Evolutionary conservation across 2,888 invertebrate genomes (phyloP).

Genomic region (Trichopoda pennipes): DNA sequence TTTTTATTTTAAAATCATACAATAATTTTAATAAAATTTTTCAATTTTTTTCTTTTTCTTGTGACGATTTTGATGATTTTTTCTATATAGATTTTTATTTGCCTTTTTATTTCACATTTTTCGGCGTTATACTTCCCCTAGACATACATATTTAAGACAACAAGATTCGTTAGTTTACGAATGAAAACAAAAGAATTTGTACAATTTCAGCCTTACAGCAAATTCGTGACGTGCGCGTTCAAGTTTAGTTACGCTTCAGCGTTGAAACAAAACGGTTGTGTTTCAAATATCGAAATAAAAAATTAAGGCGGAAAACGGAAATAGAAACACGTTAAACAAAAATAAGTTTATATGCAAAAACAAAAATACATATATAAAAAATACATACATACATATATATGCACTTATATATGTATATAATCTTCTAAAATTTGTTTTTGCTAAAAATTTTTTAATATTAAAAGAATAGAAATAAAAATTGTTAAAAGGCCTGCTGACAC

Average conservation of each 20-base stretch:
- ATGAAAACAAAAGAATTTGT: slow-evolving; percentile 10
- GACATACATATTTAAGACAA: neutral
- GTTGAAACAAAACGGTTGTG: slow-evolving; percentile 50
- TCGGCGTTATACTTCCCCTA: neutral
- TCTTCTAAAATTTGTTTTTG: slow-evolving; percentile 6
- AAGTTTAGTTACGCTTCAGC: slow-evolving; percentile 53
- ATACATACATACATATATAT: too few relatives aligned
- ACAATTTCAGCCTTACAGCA: slow-evolving; percentile 9
- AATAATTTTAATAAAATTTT: too few relatives aligned
- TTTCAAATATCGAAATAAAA: slow-evolving; percentile 8
- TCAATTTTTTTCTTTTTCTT: too few relatives aligned
- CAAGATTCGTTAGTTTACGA: slow-evolving; percentile 1
- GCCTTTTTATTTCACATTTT: too few relatives aligned
- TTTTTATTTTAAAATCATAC: too few relatives aligned
- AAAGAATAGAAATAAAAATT: slow-evolving; percentile 14
- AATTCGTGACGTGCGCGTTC: slow-evolving; percentile 31
- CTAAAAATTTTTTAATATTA: slow-evolving; percentile 1
- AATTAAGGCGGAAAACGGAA: slow-evolving; percentile 48
- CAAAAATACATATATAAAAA: too few relatives aligned
- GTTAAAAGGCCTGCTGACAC: neutral
- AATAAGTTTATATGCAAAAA: too few relatives aligned
- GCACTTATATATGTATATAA: slow-evolving; percentile 19
- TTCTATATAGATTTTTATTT: too few relatives aligned
- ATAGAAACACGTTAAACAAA: neutral
- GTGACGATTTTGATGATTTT: too few relatives aligned